A percentile compares a stretch with the other conserved stretches of the same genome.
Conservation (phyloP, 2,113 vertebrate genomes). For the Cryptoleucopteryx plumbea region DNA sequence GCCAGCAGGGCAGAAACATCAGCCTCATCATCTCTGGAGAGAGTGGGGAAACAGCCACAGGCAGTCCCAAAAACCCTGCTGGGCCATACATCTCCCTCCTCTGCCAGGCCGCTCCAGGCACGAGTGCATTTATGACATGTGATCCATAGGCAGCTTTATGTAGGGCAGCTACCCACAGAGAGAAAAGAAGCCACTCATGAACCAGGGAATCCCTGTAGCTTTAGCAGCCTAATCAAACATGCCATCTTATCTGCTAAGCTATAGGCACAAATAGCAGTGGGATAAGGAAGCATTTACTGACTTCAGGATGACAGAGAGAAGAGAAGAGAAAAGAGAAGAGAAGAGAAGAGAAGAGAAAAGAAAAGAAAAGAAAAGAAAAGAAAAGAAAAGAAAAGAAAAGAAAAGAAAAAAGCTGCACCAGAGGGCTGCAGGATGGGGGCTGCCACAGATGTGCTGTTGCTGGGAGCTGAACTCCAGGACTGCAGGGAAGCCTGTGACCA, state of each 20-base stretch:
- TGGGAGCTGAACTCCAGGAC: neutral
- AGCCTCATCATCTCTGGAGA: no score
- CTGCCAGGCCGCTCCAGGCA: neutral
- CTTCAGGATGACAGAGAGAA: neutral
- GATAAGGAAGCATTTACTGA: neutral
- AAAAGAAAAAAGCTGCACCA: no score
- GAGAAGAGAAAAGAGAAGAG: accelerated
- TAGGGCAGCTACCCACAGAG: neutral
- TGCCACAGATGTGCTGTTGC: neutral
- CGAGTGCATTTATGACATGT: neutral
- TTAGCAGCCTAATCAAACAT: neutral
- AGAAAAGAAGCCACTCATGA: neutral
- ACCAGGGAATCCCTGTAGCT: neutral
- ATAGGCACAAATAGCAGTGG: neutral
- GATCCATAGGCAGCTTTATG: neutral
- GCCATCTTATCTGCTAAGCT: neutral
- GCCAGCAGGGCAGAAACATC: neutral
- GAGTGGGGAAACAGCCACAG: neutral
- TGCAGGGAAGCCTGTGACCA: neutral
- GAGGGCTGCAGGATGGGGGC: neutral
- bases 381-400: no score
- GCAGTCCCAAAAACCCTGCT: neutral
- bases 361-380: no score
- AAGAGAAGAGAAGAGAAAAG: no score
- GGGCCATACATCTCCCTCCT: neutral